Base-by-base conservation (phyloP, 2,113 vertebrate species). In the Gavialis gangeticus region DNA sequence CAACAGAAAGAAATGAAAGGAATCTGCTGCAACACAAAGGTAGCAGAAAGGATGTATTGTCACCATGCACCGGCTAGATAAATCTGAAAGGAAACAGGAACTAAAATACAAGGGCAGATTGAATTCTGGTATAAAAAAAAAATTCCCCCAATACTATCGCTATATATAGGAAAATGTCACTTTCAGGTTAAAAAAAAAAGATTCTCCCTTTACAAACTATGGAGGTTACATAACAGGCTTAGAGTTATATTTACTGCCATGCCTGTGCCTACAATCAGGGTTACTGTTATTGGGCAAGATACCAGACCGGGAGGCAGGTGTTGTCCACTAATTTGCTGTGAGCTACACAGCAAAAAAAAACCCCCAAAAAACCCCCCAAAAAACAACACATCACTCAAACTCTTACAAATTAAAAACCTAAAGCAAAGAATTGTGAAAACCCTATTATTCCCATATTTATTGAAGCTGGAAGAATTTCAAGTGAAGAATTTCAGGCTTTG, bases 321-420 rank as follows among this genome's bases (percentile, higher is more conserved):
- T 11, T 62, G 60, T 62, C 60, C 24, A 62, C 25, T 25, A 62
- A 24, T 62, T 3, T 12, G 0, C 75, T 5, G 5, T 30, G 1
- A n/a, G 56, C 2, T 14, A 0, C 17, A 1, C 46, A 0, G 4
- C 17, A 2, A 21, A 58, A 19, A 19, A 64, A 25, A 62, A 24
- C 24, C 60, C n/a, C n/a, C n/a, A n/a, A n/a, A n/a, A n/a, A n/a
- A n/a, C n/a, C n/a, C n/a, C n/a, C n/a, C n/a, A n/a, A n/a, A 34
- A 34, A 34, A 34, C 34, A 34, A 34, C 4, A 34, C 34, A 34
- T 25, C 60, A 25, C 60, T 62, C 25, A 10, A 62, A 25, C 9
- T 89, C 10, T 2, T 12, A 46, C 46, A 46, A 46, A 46, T 9
- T 46, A 46, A 46, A 46, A 46, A 46, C 46, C 46, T 46, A 46